Conservation (phyloP, 2,113 vertebrate genomes). For the Cheilinus undulatus region DNA sequence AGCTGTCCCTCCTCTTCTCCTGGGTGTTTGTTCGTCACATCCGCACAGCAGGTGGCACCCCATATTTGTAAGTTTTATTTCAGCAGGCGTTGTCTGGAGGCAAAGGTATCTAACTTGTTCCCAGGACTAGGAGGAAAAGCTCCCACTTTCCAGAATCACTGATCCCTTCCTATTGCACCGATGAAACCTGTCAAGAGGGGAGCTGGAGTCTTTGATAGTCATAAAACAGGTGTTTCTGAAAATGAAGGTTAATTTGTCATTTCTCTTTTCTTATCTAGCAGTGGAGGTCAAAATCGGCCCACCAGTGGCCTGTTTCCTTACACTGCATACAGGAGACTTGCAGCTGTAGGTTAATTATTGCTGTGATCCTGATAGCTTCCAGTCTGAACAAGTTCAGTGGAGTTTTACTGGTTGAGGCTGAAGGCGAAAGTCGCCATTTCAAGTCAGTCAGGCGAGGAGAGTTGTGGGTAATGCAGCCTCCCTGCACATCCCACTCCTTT, state of each 20-base stretch:
- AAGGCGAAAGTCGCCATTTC: conserved; percentile 50
- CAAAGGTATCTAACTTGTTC: conserved; percentile 7
- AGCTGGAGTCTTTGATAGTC: conserved; percentile 24
- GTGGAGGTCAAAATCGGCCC: conserved; percentile 36
- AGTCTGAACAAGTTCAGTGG: conserved; percentile 28
- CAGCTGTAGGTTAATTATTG: conserved; percentile 67
- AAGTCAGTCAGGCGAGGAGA: conserved; percentile 70
- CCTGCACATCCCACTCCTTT: neutral
- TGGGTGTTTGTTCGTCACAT: neutral
- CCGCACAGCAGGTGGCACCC: conserved; percentile 6
- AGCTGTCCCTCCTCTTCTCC: conserved; percentile 1
- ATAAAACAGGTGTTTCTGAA: neutral
- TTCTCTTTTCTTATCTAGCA: conserved; percentile 13
- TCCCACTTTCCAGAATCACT: conserved; percentile 18
- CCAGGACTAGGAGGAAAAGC: conserved; percentile 9
- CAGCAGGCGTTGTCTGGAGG: conserved; percentile 50
- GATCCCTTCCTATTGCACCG: conserved; percentile 8
- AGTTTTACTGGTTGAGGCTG: conserved; percentile 36
- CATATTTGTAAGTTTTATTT: neutral
- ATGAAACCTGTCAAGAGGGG: conserved; percentile 12
- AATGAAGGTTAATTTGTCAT: conserved; percentile 17
- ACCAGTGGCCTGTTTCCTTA: conserved; percentile 60
- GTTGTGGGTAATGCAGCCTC: conserved; percentile 42
- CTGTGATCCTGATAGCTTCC: conserved; percentile 63
- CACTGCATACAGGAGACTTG: conserved; percentile 16